Evolutionary conservation across 2,797 vertebrate genomes (phyloP).

Genomic region (Crenichthys baileyi): DNA sequence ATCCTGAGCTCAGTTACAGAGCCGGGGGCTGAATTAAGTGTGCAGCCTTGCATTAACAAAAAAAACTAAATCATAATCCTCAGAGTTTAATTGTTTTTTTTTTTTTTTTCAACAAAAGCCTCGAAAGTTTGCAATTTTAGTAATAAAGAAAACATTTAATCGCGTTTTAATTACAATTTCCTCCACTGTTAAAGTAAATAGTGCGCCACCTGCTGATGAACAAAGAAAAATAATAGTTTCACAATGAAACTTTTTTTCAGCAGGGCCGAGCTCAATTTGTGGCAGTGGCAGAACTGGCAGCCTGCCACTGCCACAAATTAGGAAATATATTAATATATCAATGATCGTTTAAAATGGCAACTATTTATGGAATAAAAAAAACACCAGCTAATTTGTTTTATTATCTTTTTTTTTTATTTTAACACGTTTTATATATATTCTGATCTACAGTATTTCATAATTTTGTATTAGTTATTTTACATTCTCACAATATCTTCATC

Average conservation of each 20-base stretch:
- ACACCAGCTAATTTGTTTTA: not conserved
- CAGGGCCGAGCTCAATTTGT: no score
- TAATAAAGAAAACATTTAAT: slow-evolving; percentile 5
- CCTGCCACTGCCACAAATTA: no score
- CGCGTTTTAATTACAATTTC: not conserved
- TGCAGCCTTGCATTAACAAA: not conserved
- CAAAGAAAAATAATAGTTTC: not conserved
- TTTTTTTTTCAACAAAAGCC: not conserved
- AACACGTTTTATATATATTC: not conserved
- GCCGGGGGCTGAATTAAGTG: not conserved
- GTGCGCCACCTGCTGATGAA: slow-evolving; percentile 61
- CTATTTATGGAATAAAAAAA: not conserved
- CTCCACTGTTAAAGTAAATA: not conserved
- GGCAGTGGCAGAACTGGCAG: no score
- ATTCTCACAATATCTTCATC: not conserved
- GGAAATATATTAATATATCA: not conserved
- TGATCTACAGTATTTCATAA: not conserved
- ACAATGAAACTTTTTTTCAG: not conserved
- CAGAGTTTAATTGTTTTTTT: not conserved
- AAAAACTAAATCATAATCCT: not conserved
- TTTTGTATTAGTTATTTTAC: not conserved
- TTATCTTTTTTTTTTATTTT: not conserved
- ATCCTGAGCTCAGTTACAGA: slow-evolving; percentile 4
- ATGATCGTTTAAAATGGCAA: not conserved
- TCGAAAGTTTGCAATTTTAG: slow-evolving; percentile 9